These are phyloP conservation scores for Callyntrura guangdongensis DNA, from an alignment of 2,888 invertebrate genomes.

Conservation along the genomic window DNA sequence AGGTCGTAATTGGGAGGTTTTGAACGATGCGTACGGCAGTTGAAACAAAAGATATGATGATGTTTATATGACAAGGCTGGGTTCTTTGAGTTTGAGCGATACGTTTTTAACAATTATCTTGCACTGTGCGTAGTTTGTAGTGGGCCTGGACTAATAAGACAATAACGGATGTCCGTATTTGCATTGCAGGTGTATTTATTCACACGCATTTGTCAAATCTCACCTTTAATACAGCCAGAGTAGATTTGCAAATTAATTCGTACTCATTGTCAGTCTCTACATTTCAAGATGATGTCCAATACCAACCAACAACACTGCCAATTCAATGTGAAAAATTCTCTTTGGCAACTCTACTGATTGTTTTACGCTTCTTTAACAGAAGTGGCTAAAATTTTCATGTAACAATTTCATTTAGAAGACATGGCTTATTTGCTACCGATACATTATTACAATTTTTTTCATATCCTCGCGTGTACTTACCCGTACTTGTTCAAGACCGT, in stretches of 20 bases:
- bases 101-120: too few species aligned
- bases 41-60: neutral
- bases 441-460: neutral
- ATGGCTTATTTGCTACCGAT: neutral
- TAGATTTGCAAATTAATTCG: too few species aligned
- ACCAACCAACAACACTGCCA: too few species aligned
- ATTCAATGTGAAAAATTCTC: neutral
- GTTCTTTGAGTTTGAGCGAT: too few species aligned
- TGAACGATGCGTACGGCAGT: neutral
- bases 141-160: neutral
- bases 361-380: too few species aligned
- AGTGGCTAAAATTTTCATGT: neutral
- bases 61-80: neutral
- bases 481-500: neutral
- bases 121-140: too few species aligned
- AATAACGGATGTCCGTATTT: neutral
- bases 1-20: constrained; percentile 38
- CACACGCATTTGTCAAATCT: too few species aligned
- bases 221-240: too few species aligned
- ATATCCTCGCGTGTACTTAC: neutral
- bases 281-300: neutral
- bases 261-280: too few species aligned
- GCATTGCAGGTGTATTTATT: neutral
- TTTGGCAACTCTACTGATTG: neutral
- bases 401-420: neutral